Base-by-base conservation (phyloP, 2,797 vertebrate species). In the Scleropages formosus region DNA sequence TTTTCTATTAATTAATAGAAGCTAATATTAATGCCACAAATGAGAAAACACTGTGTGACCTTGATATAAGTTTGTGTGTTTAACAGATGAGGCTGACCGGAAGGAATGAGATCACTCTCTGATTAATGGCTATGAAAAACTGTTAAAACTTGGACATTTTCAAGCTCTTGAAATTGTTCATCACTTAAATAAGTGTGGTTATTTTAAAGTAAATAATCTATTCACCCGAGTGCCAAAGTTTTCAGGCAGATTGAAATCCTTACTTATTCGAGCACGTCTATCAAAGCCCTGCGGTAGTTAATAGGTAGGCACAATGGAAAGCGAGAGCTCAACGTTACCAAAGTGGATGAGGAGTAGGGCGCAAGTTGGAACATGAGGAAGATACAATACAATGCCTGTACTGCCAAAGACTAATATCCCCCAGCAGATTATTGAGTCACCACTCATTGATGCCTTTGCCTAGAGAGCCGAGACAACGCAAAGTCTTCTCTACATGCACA, bases 371-470 rank as follows among this genome's bases (percentile, higher is more conserved):
- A 12, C 11, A 20, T 11, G 63, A 12, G 8, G 4, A 0, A 4
- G 22, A 11, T 4, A 20, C 20, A 27, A 13, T 12, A 22, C 15
- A 13, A 11, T 64, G 13, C 65, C 1, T 39, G 27, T 15, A 11
- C 39, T 20, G 11, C 39, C 67, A 11, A 47, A 46, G 26, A 65
- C 31, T 24, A 20, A 59, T 7, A 58, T 20, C 68, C 67, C 8
- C 70, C 31, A 70, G 63, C 10, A 77, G 76, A 81, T 85, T 85
- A 86, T 80, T 67, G 84, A 85, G 82, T 86, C 85, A 86, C 83
- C 84, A 82, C 79, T 80, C 66, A 61, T 79, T 31, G 11, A 72
- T 71, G 15, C 31, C 13, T 66, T 44, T 73, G 12, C n/a, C 31
- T 44, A 58, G 69, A 71, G 46, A 27, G 20, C 66, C 10, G n/a